Base-by-base conservation (phyloP, 2,888 invertebrate genomes). In the Luperina nickerlii region DNA sequence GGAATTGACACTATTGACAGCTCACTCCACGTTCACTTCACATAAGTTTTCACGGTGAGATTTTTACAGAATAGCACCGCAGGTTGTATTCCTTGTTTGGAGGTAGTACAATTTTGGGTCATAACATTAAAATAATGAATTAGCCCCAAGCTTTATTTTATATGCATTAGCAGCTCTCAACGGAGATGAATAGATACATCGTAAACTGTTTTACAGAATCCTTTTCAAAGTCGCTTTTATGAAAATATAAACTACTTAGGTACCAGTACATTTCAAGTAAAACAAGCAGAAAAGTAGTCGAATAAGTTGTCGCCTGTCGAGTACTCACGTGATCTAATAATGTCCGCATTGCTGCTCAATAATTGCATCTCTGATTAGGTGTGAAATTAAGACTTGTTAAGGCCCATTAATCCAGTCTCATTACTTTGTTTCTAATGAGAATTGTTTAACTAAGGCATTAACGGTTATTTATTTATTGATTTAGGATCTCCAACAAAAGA, bases 311-410 rank as follows among this genome's bases (percentile, higher is more conserved):
- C 9, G 24, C 24, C 48, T 42, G 24, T 32, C 54, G 38, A 65
- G 24, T n/a, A 51, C 20, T 75, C 63, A 65, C 11, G 20, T 68
- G 57, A 32, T 77, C 42, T 18, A 63, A 27, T 38, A 72, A 45
- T 65, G 65, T 27, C 62, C 65, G 27, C 67, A 65, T 76, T 65
- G 32, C 51, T 51, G 20, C 38, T 11, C 13, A 15, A 27, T 74
- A 74, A 74, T 62, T 71, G 63, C 38, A 38, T 20, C 18, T 42
- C 57, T 70, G n/a, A 83, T 75, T 66, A 75, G 38, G 84, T 83
- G 87, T 87, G 60, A 87, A 83, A 75, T 84, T 78, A 79, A 75
- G 32, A 24, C 42, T 72, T 66, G 78, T 74, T 83, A 84, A 69
- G 71, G 48, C 24, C 54, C 48, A 62, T 72, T 74, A 42, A 45